Percentiles rank a stretch among this genome's conserved stretches.
These are phyloP conservation scores for Cosmopolites sordidus DNA, from an alignment of 2,888 invertebrate species.

Conservation along the genomic window DNA sequence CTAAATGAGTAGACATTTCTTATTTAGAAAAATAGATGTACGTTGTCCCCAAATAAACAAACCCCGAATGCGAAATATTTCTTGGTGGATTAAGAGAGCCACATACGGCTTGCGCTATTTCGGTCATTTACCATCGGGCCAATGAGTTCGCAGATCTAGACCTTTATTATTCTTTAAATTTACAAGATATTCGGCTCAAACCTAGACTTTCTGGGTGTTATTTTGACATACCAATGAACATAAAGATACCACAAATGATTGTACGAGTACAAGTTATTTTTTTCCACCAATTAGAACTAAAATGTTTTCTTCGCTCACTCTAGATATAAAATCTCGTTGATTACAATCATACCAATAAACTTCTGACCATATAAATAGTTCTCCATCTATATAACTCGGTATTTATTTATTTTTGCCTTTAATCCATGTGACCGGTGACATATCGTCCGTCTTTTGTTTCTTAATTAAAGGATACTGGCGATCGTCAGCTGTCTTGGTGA, in stretches of 20 bases:
- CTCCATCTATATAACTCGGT: slow-evolving; percentile 33
- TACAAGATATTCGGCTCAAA: too few relatives aligned
- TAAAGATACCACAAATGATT: too few relatives aligned
- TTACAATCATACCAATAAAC: slow-evolving; percentile 28
- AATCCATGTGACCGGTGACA: slow-evolving; percentile 34
- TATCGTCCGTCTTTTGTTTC: slow-evolving; percentile 38
- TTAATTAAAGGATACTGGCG: slow-evolving; percentile 36
- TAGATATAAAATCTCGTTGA: slow-evolving; percentile 4
- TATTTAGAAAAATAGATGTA: too few relatives aligned
- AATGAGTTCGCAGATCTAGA: slow-evolving; percentile 19
- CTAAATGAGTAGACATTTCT: too few relatives aligned
- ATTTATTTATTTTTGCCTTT: slow-evolving; percentile 39
- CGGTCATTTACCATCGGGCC: slow-evolving; percentile 23
- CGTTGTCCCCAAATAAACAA: slow-evolving; percentile 16
- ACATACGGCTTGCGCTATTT: slow-evolving; percentile 17
- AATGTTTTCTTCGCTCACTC: slow-evolving; percentile 2
- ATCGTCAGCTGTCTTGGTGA: slow-evolving; percentile 6
- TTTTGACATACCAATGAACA: too few relatives aligned
- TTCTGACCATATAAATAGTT: slow-evolving; percentile 29
- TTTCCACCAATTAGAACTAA: too few relatives aligned
- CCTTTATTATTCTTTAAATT: too few relatives aligned
- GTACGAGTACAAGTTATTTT: too few relatives aligned
- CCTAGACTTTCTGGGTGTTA: too few relatives aligned
- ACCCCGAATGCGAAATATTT: slow-evolving; percentile 21
- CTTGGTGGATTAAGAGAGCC: slow-evolving; percentile 21